Conservation (phyloP, 2,797 vertebrate species). For the Aulostomus chinensis region DNA sequence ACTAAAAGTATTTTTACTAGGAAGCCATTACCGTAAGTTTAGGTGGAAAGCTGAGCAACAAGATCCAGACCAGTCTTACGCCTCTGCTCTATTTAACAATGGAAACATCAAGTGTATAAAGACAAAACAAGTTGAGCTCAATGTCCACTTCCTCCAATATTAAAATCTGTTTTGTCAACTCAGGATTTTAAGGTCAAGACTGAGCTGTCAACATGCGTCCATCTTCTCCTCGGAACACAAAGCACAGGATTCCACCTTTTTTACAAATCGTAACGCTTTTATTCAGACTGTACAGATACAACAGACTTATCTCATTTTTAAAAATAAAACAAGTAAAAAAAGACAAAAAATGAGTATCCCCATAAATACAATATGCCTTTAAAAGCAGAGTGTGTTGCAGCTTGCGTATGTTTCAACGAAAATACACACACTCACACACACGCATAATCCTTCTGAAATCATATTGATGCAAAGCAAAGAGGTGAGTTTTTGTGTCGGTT, state of each 20-base stretch:
- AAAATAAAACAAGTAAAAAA: slow-evolving; percentile 77
- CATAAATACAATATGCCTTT: slow-evolving; percentile 74
- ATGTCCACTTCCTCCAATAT: too few species aligned
- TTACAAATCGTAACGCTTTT: slow-evolving; percentile 80
- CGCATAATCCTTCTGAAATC: slow-evolving; percentile 60
- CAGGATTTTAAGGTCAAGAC: too few species aligned
- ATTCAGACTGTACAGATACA: slow-evolving; percentile 85
- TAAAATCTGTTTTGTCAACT: too few species aligned
- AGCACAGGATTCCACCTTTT: too few species aligned
- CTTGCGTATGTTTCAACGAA: slow-evolving; percentile 60
- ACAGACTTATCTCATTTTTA: slow-evolving; percentile 69
- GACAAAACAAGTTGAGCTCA: slow-evolving; percentile 16
- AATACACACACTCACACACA: slow-evolving; percentile 25
- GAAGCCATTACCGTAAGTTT: background rate
- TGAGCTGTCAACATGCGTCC: too few species aligned
- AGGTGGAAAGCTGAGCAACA: background rate
- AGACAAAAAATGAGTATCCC: slow-evolving; percentile 82
- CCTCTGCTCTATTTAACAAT: too few species aligned
- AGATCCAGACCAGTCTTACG: too few species aligned
- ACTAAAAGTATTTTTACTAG: slow-evolving; percentile 12
- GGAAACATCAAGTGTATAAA: too few species aligned
- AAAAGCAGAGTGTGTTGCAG: slow-evolving; percentile 48
- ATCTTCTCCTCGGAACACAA: too few species aligned
- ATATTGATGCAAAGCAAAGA: slow-evolving; percentile 36
- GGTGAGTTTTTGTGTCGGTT: slow-evolving; percentile 33